Conservation (phyloP, 2,888 invertebrate species). For the Ceriagrion tenellum region DNA sequence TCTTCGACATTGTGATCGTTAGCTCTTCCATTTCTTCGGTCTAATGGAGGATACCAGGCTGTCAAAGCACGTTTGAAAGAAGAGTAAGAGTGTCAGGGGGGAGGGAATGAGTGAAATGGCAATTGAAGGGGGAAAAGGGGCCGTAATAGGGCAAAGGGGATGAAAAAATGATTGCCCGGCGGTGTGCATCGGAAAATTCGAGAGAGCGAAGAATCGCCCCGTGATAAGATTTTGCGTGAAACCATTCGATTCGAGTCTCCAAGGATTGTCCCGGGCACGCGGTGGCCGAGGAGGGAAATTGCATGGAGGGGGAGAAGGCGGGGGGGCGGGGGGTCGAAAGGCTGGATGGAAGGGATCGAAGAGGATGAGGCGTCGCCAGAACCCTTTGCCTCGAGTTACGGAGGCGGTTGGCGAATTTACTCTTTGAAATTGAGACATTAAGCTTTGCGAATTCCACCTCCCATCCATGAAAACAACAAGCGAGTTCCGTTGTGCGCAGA, state of each 20-base stretch:
- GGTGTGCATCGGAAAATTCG: not conserved
- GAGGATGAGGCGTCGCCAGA: too few relatives aligned
- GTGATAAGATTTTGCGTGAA: constrained; percentile 38
- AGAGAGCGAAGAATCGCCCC: constrained; percentile 5
- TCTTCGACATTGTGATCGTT: too few relatives aligned
- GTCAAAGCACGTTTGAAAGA: not conserved
- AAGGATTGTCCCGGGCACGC: not conserved
- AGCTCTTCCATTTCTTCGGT: too few relatives aligned
- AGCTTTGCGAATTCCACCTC: too few relatives aligned
- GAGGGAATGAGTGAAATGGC: not conserved
- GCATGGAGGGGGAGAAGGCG: not conserved
- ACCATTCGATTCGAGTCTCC: constrained; percentile 19
- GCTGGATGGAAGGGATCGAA: not conserved
- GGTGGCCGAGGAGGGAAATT: not conserved
- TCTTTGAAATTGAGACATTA: too few relatives aligned
- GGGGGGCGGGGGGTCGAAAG: not conserved
- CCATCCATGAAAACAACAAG: too few relatives aligned
- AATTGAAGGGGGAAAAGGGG: not conserved
- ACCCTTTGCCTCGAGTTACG: too few relatives aligned
- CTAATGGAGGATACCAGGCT: not conserved
- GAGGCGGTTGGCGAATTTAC: too few relatives aligned
- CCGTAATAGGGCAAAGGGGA: not conserved
- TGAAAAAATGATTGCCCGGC: not conserved
- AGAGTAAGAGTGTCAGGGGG: not conserved
- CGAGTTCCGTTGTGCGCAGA: too few relatives aligned